Conservation (phyloP, 2,888 invertebrate species). For the Camponotus fellah region DNA sequence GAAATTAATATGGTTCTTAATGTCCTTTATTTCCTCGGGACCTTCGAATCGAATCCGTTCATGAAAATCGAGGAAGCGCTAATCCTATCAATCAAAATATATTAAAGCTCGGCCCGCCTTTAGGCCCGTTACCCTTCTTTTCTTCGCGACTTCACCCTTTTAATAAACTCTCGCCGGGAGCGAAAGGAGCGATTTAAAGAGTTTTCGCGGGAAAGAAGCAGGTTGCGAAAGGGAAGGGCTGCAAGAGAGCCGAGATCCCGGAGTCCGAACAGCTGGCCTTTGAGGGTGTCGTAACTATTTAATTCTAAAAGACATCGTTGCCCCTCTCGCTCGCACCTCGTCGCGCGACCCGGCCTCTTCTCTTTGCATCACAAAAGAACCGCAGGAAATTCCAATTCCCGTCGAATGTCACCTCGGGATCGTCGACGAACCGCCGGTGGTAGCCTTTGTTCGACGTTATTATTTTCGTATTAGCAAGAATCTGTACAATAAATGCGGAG, state of each 20-base stretch:
- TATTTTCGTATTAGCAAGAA: constrained; percentile 65
- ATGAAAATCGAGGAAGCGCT: constrained; percentile 62
- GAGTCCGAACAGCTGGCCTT: constrained; percentile 66
- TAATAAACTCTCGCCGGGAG: constrained; percentile 79
- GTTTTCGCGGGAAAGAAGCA: constrained; percentile 79
- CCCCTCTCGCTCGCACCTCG: constrained; percentile 60
- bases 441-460: constrained; percentile 62
- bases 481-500: constrained; percentile 36
- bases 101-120: constrained; percentile 75
- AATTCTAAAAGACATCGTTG: constrained; percentile 80
- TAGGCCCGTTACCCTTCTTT: constrained; percentile 36
- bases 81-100: constrained; percentile 84
- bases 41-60: constrained; percentile 17
- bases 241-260: constrained; percentile 56
- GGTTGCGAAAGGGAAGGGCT: constrained; percentile 65
- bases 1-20: not conserved
- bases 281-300: constrained; percentile 81
- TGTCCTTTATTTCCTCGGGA: constrained; percentile 18
- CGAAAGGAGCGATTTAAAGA: constrained; percentile 78
- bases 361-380: constrained; percentile 83
- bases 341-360: constrained; percentile 51
- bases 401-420: constrained; percentile 68
- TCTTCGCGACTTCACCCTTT: constrained; percentile 79
- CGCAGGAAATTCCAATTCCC: constrained; percentile 81
- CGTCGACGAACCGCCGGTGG: constrained; percentile 54